Conservation (phyloP, 2,888 invertebrate species). For the Himalopsyche kuldschensis region DNA sequence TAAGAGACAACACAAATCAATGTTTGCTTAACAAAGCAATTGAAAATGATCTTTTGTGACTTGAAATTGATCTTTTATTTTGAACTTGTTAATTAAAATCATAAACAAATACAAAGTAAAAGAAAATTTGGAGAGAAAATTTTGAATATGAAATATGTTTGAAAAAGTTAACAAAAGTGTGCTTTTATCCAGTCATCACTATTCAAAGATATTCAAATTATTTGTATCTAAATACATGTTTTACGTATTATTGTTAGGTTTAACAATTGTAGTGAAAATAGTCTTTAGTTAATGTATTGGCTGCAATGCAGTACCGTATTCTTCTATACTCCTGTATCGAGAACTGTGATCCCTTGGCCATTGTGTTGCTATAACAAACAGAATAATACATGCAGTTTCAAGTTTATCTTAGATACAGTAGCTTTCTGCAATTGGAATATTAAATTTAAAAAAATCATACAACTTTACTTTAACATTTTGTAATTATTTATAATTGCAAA, state of each 20-base stretch:
- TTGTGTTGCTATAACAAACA: constrained; percentile 52
- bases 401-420: too few relatives aligned
- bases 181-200: background rate
- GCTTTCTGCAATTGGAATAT: too few relatives aligned
- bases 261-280: constrained; percentile 1
- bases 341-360: constrained; percentile 59
- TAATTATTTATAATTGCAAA: too few relatives aligned
- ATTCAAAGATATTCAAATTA: background rate
- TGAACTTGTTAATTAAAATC: too few relatives aligned
- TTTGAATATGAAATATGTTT: too few relatives aligned
- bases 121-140: too few relatives aligned
- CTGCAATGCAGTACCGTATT: constrained; percentile 47
- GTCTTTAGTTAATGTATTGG: constrained; percentile 41
- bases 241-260: background rate
- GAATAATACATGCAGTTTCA: background rate
- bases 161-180: background rate
- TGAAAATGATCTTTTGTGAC: too few relatives aligned
- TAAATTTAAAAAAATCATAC: background rate
- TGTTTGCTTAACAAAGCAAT: too few relatives aligned
- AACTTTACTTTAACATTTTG: too few relatives aligned
- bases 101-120: too few relatives aligned
- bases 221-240: background rate
- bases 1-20: too few relatives aligned
- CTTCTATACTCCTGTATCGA: constrained; percentile 56
- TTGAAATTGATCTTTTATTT: too few relatives aligned